These are phyloP conservation scores for Rotaria magnacalcarata DNA, from an alignment of 2,888 invertebrate genomes.

Conservation along the genomic window DNA sequence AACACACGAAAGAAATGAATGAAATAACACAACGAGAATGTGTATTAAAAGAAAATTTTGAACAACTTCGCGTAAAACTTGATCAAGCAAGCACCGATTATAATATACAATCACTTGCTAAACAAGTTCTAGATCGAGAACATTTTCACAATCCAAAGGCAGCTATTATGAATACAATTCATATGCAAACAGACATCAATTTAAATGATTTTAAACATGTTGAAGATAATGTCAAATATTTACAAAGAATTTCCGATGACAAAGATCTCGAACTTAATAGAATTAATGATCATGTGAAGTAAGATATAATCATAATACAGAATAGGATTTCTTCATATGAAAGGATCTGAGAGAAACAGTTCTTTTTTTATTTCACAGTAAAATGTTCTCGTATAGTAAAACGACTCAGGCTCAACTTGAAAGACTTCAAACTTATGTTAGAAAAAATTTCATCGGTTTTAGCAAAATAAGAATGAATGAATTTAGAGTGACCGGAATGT, in stretches of 20 bases:
- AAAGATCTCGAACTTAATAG: background rate
- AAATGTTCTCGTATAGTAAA: too few species aligned
- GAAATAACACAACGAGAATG: background rate
- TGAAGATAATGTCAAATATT: background rate
- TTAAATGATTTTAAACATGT: background rate
- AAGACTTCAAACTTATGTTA: too few species aligned
- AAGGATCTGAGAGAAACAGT: too few species aligned
- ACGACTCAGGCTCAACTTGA: too few species aligned
- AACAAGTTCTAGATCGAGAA: background rate
- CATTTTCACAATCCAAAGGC: background rate
- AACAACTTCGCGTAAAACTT: background rate
- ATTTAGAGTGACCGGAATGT: too few species aligned
- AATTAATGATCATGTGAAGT: background rate
- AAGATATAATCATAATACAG: background rate
- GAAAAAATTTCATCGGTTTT: too few species aligned
- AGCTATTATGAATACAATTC: background rate
- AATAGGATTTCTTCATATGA: too few species aligned
- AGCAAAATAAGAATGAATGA: too few species aligned
- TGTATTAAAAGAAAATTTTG: background rate
- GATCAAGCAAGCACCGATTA: background rate
- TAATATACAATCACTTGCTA: conserved; percentile 1
- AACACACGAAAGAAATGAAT: background rate
- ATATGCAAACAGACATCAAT: background rate
- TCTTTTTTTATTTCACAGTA: too few species aligned
- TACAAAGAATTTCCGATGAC: background rate